Base-by-base conservation (phyloP, 2,888 invertebrate genomes). In the Strigamia crassipes region DNA sequence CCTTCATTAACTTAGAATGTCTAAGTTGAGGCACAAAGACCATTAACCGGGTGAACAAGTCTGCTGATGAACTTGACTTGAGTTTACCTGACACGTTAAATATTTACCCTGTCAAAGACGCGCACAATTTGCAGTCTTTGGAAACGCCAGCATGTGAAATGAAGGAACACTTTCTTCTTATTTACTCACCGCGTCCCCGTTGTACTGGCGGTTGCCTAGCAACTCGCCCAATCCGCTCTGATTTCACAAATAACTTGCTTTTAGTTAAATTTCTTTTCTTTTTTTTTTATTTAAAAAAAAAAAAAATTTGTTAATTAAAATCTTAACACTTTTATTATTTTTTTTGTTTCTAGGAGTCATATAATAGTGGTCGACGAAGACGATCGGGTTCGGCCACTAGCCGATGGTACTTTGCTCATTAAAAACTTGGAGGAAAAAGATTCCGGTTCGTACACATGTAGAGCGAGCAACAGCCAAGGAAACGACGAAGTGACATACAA, bases 371-470 rank as follows among this genome's bases (percentile, higher is more conserved):
- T 38, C 4, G 79, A 78, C 18, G 41, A 78, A 21, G 34, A 42
- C n/a, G 79, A 78, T 34, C 79, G 79, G 38, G 18, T 78, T 3
- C 79, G 79, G 5, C 79, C 79, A 3, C 42, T 78, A 3, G 41
- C 79, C 3, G 79, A 83, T 46, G 83, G 83, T 6, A 81, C 83
- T 0, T 27, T 83, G 34, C 79, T 83, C 18, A n/a, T 83, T 18
- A 56, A 82, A 31, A 61, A 79, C 21, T 51, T 79, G 31, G 31
- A 80, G 51, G 73, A 78, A 34, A 81, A 81, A 13, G 81, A 83
- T 51, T 82, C 82, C 3, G 83, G 83, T n/a, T 80, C 81, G n/a
- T 83, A 83, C 77, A 23, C 73, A 13, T 83, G 83, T 27, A 42
- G 79, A 10, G 83, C 83, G 21, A 73, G 82, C 21, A 83, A 83